Evolutionary conservation across 2,113 vertebrate genomes (phyloP).

Genomic region (Cyanoliseus patagonus): DNA sequence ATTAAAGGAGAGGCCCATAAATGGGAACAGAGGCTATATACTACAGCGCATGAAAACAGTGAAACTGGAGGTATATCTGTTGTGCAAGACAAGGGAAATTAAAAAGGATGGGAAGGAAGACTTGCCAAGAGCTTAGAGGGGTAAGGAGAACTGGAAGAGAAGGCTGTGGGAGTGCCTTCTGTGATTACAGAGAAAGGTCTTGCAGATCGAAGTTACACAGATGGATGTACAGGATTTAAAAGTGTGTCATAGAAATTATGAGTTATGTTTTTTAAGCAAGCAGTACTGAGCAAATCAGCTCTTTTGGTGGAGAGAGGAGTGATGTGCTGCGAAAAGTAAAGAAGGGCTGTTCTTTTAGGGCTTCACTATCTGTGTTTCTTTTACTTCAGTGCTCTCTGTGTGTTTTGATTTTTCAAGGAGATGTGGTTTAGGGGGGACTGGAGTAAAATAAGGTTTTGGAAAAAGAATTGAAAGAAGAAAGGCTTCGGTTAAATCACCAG

Average conservation of each 20-base stretch:
- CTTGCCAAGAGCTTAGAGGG: accelerated
- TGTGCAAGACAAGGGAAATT: not conserved
- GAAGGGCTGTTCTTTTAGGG: not conserved
- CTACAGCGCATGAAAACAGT: not conserved
- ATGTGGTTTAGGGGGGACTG: not conserved
- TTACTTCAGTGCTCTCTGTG: not conserved
- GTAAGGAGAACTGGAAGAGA: not conserved
- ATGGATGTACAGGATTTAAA: not conserved
- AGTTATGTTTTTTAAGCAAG: not conserved
- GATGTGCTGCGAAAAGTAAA: not conserved
- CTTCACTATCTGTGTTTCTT: not conserved
- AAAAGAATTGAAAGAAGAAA: not conserved
- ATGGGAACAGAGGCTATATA: not conserved
- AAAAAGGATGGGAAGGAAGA: not conserved
- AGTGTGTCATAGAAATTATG: not conserved
- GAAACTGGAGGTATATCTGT: not conserved
- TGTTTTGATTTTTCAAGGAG: not conserved
- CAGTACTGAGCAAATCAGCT: not conserved
- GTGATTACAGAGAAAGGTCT: not conserved
- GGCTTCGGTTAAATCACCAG: not conserved
- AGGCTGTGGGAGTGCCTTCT: not conserved
- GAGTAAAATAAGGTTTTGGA: constrained; percentile 4
- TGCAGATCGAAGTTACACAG: not conserved
- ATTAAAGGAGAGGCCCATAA: not conserved
- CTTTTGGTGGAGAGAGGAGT: not conserved